Evolutionary conservation across 2,797 vertebrate species (phyloP), one percentile per base, ranked within the genome.

Genomic region (Pelodytes ibericus): DNA sequence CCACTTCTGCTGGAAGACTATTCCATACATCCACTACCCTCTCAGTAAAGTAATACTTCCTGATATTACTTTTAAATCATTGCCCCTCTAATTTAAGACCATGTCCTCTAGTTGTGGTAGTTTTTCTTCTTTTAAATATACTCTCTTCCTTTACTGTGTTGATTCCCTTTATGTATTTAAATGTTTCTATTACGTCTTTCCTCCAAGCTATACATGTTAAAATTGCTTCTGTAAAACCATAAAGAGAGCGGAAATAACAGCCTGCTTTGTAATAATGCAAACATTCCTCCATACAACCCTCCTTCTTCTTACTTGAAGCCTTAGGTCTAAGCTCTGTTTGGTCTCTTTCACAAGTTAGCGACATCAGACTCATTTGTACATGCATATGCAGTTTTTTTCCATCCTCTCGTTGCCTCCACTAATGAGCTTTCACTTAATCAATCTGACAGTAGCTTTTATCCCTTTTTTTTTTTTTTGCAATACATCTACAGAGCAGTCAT

Each of bases 391-490:
- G 90, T 91, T 91, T 90, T 87, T 80, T 36, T 36, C 33, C 33
- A 36, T 84, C 83, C 87, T 88, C 86, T 90, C 86, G 87, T 88
- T 88, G 84, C 90, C 88, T 83, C 89, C 88, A 88, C 90, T 93
- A 92, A 92, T 89, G 90, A 92, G 89, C 83, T 80, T 85, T 91
- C 90, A 88, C 90, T 91, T 91, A 90, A 92, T 92, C 90, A 92
- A 79, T 87, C 84, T 91, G 90, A 93, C 91, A 91, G 90, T 86
- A 53, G 87, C 86, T 82, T 90, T 91, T 91, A 87, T 91, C 83
- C 27, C 78, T 85, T 87, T 84, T 82, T 71, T 82, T 5, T 36
- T 13, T 36, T 36, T 13, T 36, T 36, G 11, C 16, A 47, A 4
- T 47, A 47, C 86, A 83, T 87, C 83, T 84, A 89, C 84, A 81